These are phyloP conservation scores for Peromyscus aztecus DNA, from an alignment of 2,797 vertebrate genomes.

Conservation along the genomic window DNA sequence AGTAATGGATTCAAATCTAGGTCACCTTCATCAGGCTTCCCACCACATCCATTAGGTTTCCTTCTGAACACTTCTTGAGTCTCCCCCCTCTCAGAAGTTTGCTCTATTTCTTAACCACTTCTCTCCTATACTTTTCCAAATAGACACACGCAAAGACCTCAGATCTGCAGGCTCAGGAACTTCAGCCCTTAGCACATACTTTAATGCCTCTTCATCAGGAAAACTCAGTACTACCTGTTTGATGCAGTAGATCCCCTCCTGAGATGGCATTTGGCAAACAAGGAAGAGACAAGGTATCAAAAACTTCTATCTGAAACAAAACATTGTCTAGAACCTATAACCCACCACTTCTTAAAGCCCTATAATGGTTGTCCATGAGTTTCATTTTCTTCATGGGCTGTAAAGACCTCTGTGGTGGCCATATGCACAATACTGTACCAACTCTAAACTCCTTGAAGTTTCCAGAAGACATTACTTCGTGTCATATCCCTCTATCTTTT, in stretches of 20 bases:
- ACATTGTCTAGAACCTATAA: background rate
- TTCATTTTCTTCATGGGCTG: background rate
- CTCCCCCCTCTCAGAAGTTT: background rate
- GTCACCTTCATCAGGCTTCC: background rate
- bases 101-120: background rate
- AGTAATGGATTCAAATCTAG: background rate
- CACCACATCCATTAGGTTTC: background rate
- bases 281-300: background rate
- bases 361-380: background rate
- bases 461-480: background rate
- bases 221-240: background rate
- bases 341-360: background rate
- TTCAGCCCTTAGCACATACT: background rate
- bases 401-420: background rate
- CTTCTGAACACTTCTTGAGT: background rate
- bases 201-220: background rate
- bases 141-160: background rate
- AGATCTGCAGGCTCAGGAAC: background rate
- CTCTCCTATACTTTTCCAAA: background rate
- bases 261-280: background rate
- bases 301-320: background rate
- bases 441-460: background rate
- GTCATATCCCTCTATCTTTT: background rate
- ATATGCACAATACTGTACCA: accelerated
- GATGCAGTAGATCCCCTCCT: background rate